These are phyloP conservation scores for Urocitellus parryii DNA, from an alignment of 2,113 vertebrate genomes.

Conservation along the genomic window DNA sequence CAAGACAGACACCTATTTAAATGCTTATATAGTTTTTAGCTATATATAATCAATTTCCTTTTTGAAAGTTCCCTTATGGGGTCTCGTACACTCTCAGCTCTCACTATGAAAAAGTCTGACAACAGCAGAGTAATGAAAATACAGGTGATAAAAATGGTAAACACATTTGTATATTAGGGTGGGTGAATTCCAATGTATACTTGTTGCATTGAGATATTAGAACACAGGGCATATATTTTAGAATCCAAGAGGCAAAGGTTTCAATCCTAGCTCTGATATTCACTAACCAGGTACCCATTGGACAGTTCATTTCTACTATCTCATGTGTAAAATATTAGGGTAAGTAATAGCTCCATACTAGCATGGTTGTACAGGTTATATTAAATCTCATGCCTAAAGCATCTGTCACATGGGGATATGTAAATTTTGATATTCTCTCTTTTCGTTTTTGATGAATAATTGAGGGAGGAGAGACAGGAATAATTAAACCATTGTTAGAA, in stretches of 20 bases:
- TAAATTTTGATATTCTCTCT: neutral
- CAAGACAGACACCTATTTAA: neutral
- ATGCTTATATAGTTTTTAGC: neutral
- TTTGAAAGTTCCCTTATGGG: neutral
- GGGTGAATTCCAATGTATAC: neutral
- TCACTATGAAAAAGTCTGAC: neutral
- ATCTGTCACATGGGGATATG: neutral
- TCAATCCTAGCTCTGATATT: neutral
- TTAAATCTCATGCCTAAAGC: neutral
- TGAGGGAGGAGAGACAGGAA: neutral
- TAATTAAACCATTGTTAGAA: conserved; percentile 15
- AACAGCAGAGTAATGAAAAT: neutral
- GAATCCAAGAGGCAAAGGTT: neutral
- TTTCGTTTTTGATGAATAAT: neutral
- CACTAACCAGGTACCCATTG: neutral
- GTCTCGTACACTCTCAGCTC: neutral
- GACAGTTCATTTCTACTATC: neutral
- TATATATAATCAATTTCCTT: neutral
- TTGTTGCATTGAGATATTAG: neutral
- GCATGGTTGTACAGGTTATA: neutral
- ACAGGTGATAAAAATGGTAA: neutral
- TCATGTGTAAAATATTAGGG: neutral
- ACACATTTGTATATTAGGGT: neutral
- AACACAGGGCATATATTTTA: neutral
- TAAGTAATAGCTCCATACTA: neutral